These are phyloP conservation scores for Orthosia cruda DNA, from an alignment of 2,888 invertebrate genomes.

Conservation along the genomic window DNA sequence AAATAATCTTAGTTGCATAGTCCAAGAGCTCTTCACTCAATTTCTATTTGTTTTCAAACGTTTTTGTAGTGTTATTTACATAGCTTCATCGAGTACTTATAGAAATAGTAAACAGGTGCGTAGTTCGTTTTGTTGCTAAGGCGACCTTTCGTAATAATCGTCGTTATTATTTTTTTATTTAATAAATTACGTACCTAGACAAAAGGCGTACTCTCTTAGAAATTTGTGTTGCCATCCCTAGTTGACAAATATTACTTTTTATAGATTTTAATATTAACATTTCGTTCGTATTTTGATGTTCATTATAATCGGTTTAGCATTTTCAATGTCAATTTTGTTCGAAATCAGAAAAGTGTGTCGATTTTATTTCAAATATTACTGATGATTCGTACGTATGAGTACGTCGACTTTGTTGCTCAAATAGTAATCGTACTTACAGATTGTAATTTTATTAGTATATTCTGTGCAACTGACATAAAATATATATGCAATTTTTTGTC, in stretches of 20 bases:
- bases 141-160: not conserved
- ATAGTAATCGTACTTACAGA: too few relatives aligned
- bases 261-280: constrained; percentile 10
- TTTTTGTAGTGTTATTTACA: constrained; percentile 14
- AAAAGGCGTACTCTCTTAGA: too few relatives aligned
- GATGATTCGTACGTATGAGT: too few relatives aligned
- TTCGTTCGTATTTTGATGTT: not conserved
- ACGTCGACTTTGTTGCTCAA: too few relatives aligned
- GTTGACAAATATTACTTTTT: constrained; percentile 5
- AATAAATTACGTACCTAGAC: too few relatives aligned
- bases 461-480: too few relatives aligned
- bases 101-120: not conserved
- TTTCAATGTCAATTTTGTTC: constrained; percentile 6
- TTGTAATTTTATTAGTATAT: too few relatives aligned
- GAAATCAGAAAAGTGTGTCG: not conserved
- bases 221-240: not conserved
- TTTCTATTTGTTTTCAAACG: constrained; percentile 24
- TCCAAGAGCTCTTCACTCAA: constrained; percentile 33
- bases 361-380: not conserved
- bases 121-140: constrained; percentile 4
- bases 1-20: constrained; percentile 25
- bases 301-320: not conserved
- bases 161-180: constrained; percentile 4
- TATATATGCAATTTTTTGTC: too few relatives aligned
- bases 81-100: not conserved